These are phyloP conservation scores for Prochilodus magdalenae DNA, from an alignment of 2,113 vertebrate species.

Conservation along the genomic window DNA sequence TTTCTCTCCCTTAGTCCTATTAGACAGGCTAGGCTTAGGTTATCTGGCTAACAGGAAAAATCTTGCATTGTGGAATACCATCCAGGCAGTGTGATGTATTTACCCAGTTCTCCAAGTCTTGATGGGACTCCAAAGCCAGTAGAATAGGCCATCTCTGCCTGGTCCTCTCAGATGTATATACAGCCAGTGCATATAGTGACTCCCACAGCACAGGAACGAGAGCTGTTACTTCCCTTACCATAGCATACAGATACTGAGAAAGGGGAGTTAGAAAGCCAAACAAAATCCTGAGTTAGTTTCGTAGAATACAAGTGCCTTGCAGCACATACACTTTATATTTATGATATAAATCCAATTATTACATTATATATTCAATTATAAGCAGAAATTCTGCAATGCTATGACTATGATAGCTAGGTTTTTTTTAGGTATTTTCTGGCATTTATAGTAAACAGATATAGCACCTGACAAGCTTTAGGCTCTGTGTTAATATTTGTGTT, in stretches of 20 bases:
- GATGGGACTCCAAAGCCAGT: constrained; percentile 85
- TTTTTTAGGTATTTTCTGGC: no score
- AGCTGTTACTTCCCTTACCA: constrained; percentile 90
- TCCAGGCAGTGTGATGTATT: background rate
- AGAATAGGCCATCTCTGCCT: constrained; percentile 90
- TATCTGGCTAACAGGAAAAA: no score
- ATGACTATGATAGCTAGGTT: no score
- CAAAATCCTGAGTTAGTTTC: background rate
- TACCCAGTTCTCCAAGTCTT: constrained; percentile 97
- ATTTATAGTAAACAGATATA: no score
- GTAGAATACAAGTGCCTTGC: background rate
- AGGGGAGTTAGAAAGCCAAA: constrained; percentile 21
- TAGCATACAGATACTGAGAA: constrained; percentile 88
- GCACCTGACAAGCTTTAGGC: no score
- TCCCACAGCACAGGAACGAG: constrained; percentile 89
- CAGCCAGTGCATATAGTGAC: constrained; percentile 86
- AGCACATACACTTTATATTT: background rate
- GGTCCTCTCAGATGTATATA: constrained; percentile 90
- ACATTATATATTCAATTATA: no score
- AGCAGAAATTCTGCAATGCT: no score
- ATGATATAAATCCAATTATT: no score
- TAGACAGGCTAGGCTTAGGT: no score
- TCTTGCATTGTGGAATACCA: no score
- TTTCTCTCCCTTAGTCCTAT: no score
- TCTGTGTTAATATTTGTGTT: no score